These are phyloP conservation scores for Platycercus adscitus DNA, from an alignment of 2,113 vertebrate genomes.

Conservation along the genomic window DNA sequence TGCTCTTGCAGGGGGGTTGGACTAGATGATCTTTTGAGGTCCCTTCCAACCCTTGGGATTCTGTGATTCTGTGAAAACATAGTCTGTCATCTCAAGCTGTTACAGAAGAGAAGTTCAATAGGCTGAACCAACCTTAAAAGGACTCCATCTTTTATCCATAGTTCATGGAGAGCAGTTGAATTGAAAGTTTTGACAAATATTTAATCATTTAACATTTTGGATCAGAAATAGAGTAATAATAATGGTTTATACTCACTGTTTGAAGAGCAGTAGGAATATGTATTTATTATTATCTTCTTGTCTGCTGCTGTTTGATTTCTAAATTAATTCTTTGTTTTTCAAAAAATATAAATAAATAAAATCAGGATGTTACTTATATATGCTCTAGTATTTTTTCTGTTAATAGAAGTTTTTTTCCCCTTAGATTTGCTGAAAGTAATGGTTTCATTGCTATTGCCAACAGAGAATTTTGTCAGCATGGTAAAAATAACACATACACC, in stretches of 20 bases:
- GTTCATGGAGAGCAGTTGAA: neutral
- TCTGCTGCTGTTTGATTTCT: neutral
- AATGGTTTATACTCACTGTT: neutral
- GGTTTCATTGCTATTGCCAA: neutral
- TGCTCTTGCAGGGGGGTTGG: too few relatives aligned
- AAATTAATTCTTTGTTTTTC: neutral
- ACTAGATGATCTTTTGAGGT: too few relatives aligned
- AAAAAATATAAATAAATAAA: neutral
- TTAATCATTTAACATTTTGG: neutral
- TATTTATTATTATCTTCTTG: neutral
- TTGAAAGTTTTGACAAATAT: neutral
- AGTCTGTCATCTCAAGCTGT: neutral
- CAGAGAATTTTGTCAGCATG: neutral
- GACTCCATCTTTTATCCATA: neutral
- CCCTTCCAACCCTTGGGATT: too few relatives aligned
- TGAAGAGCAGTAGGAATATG: neutral
- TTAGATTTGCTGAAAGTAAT: neutral
- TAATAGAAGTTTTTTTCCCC: neutral
- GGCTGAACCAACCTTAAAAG: neutral
- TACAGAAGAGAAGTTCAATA: neutral
- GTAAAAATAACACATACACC: neutral
- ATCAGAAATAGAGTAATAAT: neutral
- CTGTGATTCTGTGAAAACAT: too few relatives aligned
- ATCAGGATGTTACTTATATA: neutral
- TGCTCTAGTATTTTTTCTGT: neutral